Evolutionary conservation across 2,888 invertebrate genomes (phyloP), one percentile per base, ranked within the genome.

Genomic region (Latheticus oryzae): DNA sequence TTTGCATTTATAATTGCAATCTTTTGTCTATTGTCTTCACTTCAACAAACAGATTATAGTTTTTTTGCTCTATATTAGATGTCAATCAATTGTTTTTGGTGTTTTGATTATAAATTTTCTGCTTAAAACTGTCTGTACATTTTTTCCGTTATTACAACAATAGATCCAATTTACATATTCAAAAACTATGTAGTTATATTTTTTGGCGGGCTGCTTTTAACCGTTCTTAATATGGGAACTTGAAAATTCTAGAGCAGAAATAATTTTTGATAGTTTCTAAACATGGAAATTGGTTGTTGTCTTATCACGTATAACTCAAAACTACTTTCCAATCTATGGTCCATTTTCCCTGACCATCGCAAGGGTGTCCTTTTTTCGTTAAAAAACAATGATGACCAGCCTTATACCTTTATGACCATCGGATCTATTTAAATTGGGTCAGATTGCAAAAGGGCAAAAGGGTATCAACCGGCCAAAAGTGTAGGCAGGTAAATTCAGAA

Each of bases 361-460:
- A 61, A 56, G 60, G 63, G 57, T 62, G 52, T 57, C 58, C 60
- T n/a, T n/a, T 58, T 68, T 54, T 63, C 54, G 45, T 54, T 26
- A 12, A 63, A 64, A 66, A 66, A 63, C 61, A 64, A 66, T 63
- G 61, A 57, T 70, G 70, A 69, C 68, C 69, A 65, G 24, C 61
- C 57, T 64, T 63, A 24, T 47, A 58, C 66, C 61, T 62, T 55
- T 26, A 62, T 68, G 67, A 63, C 65, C 68, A 69, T 32, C 32
- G 47, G n/a, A 47, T 47, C 47, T 24, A 47, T 73, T 73, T 72
- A 73, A 73, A 73, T 73, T 72, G 66, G 73, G 66, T 70, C 72
- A 69, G 61, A 70, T 70, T 67, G 65, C 68, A 58, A 28, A 38
- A 54, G 65, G 71, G 68, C 69, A 67, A 63, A n/a, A 71, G 73